Percentiles rank a stretch among this genome's conserved stretches.
phyloP scores from a whole-genome alignment of 2,888 invertebrate genomes.

The Acanthosepion pharaonis region DNA sequence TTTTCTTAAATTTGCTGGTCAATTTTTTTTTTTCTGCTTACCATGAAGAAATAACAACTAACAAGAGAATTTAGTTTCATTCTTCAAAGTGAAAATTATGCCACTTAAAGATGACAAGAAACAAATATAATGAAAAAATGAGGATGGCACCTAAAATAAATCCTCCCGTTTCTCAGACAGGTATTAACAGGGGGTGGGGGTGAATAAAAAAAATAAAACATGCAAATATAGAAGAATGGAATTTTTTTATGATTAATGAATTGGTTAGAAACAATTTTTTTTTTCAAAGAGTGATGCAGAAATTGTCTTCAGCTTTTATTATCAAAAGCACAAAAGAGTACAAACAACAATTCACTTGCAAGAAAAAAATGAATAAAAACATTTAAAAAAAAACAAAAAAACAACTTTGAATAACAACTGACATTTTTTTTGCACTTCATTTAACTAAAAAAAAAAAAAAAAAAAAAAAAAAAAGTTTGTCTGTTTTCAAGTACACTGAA shows the following conservation, averaged over 20 bases:
- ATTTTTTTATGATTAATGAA: not conserved
- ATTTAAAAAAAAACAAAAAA: not conserved
- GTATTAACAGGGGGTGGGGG: no score
- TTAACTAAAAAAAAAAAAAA: no score
- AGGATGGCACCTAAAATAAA: not conserved
- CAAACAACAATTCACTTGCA: conserved; percentile 33
- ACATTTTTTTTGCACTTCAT: not conserved
- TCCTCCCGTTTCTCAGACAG: not conserved
- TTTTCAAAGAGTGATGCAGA: no score
- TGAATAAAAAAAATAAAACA: not conserved
- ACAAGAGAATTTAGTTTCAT: no score
- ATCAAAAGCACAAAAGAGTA: not conserved
- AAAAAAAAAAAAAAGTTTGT: no score
- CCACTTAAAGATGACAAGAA: not conserved
- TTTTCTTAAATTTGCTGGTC: no score
- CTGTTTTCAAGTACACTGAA: no score
- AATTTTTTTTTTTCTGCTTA: no score
- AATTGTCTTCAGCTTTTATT: not conserved
- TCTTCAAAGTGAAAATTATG: not conserved
- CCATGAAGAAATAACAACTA: no score
- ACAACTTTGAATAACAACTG: not conserved
- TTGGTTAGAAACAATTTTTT: not conserved
- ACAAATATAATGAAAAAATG: not conserved
- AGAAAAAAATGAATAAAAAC: no score
- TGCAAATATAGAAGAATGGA: not conserved